Base-by-base conservation (phyloP, 2,888 invertebrate genomes). In the Andricus curvator region DNA sequence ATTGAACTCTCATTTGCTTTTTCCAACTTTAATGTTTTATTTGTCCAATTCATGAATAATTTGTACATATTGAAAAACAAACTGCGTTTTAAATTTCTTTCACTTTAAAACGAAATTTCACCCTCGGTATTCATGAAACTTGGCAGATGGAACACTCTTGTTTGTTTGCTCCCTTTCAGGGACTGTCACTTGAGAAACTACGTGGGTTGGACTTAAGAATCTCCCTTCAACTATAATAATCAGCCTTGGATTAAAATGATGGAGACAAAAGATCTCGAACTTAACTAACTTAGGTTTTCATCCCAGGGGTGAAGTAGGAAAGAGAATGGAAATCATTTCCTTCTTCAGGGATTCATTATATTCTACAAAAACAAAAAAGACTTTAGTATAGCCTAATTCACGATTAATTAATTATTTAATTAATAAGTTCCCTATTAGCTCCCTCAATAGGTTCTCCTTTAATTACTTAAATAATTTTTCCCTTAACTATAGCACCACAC, bases 221-320 rank as follows among this genome's bases (percentile, higher is more conserved):
- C 33, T 74, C 33, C 74, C 56, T 74, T 56, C 74, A 74, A 56
- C 74, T 56, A 51, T 74, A 74, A 74, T 56, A 56, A 56, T 74
- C 74, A 74, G 33, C 29, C 51, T 74, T 56, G 74, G 33, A 56
- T 74, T 74, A 74, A 74, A 74, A 74, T 56, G 56, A 33, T 56
- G n/a, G 15, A 56, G 70, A 74, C 70, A 74, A 74, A 74, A n/a
- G 70, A 56, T 17, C 33, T 51, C 33, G 5, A 74, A 74, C 33
- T 74, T 56, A 74, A 74, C 20, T 15, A 74, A 56, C 74, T 56
- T 37, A 56, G 56, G 33, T 74, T 74, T 56, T 74, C 56, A 74
- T 74, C 56, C 3, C n/a, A 29, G 29, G 15, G 64, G 17, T 64
- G 17, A 29, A 64, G 17, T 20, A 56, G 33, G 15, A 74, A 33